A percentile compares a stretch with the other conserved stretches of the same genome.
These are phyloP conservation scores for Leptatherina wallacei DNA, from an alignment of 2,797 vertebrate genomes.

Conservation along the genomic window DNA sequence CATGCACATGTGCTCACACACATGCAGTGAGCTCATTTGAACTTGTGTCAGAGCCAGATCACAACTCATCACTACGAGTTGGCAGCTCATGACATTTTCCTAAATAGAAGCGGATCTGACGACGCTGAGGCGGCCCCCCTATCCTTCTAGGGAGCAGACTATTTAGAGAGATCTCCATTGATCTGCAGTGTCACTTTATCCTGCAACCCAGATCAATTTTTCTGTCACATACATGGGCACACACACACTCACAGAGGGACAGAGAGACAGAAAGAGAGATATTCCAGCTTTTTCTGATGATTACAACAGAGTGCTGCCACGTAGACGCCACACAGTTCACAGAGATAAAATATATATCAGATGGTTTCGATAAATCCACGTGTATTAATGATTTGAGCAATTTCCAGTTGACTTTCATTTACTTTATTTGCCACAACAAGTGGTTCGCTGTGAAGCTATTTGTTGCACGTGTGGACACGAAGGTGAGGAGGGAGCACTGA, in stretches of 20 bases:
- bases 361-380: background rate
- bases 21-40: background rate
- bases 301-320: background rate
- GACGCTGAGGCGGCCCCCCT: constrained; percentile 66
- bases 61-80: background rate
- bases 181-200: constrained; percentile 75
- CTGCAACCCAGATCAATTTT: constrained; percentile 63
- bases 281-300: constrained; percentile 25
- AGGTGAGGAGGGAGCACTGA: constrained; percentile 10
- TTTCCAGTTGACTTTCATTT: background rate
- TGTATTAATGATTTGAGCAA: background rate
- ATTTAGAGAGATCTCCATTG: constrained; percentile 78
- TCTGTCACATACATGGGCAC: constrained; percentile 28
- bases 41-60: background rate
- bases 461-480: constrained; percentile 7
- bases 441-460: constrained; percentile 4
- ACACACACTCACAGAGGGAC: background rate
- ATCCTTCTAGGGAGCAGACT: constrained; percentile 78
- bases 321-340: background rate
- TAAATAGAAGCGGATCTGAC: constrained; percentile 77
- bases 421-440: background rate
- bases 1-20: constrained; percentile 12
- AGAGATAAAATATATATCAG: background rate
- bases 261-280: constrained; percentile 1
- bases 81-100: constrained; percentile 3